A percentile compares a stretch with the other conserved stretches of the same genome.
Conservation (phyloP, 2,797 vertebrate genomes). For the Crocodylus rhombifer region DNA sequence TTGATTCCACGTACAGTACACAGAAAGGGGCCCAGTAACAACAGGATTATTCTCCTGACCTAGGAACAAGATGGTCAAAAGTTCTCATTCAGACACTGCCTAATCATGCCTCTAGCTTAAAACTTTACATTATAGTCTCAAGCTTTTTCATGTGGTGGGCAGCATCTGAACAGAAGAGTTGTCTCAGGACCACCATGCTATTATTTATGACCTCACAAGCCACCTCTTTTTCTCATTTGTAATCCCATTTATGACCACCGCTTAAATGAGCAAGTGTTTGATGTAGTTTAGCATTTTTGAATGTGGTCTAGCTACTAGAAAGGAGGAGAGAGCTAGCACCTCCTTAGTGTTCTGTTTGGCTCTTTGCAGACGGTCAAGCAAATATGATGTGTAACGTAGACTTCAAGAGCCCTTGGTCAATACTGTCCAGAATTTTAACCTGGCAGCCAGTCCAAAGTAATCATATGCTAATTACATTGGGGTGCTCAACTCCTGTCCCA, state of each 20-base stretch:
- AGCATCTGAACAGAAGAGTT: not conserved
- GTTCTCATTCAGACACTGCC: fast-evolving
- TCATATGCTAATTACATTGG: not conserved
- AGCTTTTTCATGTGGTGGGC: not conserved
- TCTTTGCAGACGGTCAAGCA: not conserved
- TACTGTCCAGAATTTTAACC: not conserved
- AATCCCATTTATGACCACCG: not conserved
- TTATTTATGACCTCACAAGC: not conserved
- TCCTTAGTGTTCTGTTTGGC: not conserved
- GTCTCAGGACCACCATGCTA: not conserved
- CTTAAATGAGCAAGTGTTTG: not conserved
- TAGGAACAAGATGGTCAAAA: not conserved
- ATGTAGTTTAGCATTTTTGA: not conserved
- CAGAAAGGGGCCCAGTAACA: not conserved
- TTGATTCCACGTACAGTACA: not conserved
- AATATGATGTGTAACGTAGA: not conserved
- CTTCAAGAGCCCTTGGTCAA: not conserved
- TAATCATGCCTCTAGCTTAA: not conserved
- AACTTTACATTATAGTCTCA: not conserved
- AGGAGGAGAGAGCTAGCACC: not conserved
- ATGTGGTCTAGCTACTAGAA: not conserved
- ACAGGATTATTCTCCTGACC: not conserved
- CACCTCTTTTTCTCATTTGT: not conserved
- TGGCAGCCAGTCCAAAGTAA: fast-evolving
- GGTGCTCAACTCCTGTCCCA: too few species aligned